These are phyloP conservation scores for Xanthia togata DNA, from an alignment of 2,888 invertebrate genomes.

Conservation along the genomic window DNA sequence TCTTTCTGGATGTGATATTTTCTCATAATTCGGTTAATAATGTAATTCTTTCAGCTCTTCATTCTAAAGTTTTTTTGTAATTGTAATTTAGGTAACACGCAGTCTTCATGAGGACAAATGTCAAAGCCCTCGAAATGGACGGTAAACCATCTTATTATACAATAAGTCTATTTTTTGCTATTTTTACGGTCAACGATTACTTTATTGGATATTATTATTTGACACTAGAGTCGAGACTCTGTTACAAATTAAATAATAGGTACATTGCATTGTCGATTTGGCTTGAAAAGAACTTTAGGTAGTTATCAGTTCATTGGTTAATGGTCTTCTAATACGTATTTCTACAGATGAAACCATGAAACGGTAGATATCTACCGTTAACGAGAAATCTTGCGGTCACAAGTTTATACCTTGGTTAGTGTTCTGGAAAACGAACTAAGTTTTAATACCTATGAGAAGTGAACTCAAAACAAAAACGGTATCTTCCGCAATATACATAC, in stretches of 20 bases:
- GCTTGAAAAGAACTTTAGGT: slow-evolving; percentile 2
- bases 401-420: background rate
- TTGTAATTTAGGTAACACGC: slow-evolving; percentile 19
- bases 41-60: background rate
- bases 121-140: slow-evolving; percentile 43
- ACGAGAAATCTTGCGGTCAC: background rate
- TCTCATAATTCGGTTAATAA: background rate
- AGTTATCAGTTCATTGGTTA: slow-evolving; percentile 2
- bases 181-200: slow-evolving; percentile 46
- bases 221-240: background rate
- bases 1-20: background rate
- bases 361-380: background rate
- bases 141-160: slow-evolving; percentile 25
- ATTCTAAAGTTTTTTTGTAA: background rate
- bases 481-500: slow-evolving; percentile 40
- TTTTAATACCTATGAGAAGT: slow-evolving; percentile 14
- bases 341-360: background rate
- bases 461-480: slow-evolving; percentile 17
- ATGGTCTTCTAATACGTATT: background rate
- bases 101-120: slow-evolving; percentile 11
- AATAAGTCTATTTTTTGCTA: slow-evolving; percentile 24
- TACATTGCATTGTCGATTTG: slow-evolving; percentile 13
- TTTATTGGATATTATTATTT: slow-evolving; percentile 23
- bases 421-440: background rate
- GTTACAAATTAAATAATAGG: slow-evolving; percentile 33